phyloP scores from a whole-genome alignment of 2,113 vertebrate species.

The Coturnix japonica region DNA sequence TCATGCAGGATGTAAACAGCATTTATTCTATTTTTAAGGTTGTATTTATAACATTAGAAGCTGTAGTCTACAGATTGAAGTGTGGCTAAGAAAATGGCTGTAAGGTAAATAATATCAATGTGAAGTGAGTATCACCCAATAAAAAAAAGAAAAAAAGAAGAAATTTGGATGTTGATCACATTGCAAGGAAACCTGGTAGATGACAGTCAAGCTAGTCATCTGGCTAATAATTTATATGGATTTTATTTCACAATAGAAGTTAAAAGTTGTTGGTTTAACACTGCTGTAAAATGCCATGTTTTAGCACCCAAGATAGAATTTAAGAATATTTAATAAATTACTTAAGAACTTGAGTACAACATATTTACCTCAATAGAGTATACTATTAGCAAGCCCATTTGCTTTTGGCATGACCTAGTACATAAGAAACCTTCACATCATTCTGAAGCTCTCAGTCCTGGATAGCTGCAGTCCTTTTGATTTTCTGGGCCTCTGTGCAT shows the following conservation, averaged over 20 bases:
- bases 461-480: background rate
- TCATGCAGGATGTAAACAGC: background rate
- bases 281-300: background rate
- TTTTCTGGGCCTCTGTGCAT: background rate
- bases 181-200: background rate
- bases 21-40: background rate
- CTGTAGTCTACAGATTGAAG: background rate
- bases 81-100: background rate
- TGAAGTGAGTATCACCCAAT: background rate
- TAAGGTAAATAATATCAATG: background rate
- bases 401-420: background rate
- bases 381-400: constrained; percentile 8
- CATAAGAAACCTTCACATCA: background rate
- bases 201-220: background rate
- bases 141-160: background rate
- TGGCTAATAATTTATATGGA: background rate
- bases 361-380: background rate
- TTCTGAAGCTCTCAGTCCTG: background rate
- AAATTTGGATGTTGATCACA: background rate
- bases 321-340: background rate
- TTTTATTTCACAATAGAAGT: background rate
- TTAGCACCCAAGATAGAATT: background rate
- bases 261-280: background rate
- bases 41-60: background rate
- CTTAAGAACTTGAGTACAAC: background rate